These are phyloP conservation scores for Procapra przewalskii DNA, from an alignment of 2,113 vertebrate species.

Conservation along the genomic window DNA sequence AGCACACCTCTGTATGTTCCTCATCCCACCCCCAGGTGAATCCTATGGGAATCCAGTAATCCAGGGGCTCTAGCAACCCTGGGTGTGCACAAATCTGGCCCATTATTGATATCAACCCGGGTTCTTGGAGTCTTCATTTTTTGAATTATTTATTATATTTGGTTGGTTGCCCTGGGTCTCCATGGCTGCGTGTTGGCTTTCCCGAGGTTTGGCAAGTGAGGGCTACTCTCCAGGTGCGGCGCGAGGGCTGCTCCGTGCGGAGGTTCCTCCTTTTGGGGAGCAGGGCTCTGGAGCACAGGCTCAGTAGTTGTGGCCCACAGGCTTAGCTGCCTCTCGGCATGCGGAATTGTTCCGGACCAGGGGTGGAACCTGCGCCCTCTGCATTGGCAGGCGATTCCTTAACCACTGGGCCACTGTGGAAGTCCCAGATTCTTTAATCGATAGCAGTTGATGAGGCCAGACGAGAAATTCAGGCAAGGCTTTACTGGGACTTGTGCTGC, in stretches of 20 bases:
- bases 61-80: not conserved
- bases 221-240: not conserved
- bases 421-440: not conserved
- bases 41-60: not conserved
- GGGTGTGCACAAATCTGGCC: not conserved
- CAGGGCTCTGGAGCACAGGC: not conserved
- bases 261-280: not conserved
- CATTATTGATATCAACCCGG: accelerated
- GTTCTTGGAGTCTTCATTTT: not conserved
- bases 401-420: not conserved
- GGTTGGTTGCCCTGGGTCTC: not conserved
- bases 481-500: not conserved
- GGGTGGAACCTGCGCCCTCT: not conserved
- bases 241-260: accelerated
- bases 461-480: not conserved
- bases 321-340: not conserved
- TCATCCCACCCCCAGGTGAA: not conserved
- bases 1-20: accelerated
- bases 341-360: not conserved
- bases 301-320: not conserved
- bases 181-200: not conserved
- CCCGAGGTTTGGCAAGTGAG: not conserved
- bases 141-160: not conserved
- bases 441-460: not conserved
- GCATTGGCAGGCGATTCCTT: not conserved